These are phyloP conservation scores for Lycodopsis pacificus DNA, from an alignment of 2,797 vertebrate genomes.

Conservation along the genomic window DNA sequence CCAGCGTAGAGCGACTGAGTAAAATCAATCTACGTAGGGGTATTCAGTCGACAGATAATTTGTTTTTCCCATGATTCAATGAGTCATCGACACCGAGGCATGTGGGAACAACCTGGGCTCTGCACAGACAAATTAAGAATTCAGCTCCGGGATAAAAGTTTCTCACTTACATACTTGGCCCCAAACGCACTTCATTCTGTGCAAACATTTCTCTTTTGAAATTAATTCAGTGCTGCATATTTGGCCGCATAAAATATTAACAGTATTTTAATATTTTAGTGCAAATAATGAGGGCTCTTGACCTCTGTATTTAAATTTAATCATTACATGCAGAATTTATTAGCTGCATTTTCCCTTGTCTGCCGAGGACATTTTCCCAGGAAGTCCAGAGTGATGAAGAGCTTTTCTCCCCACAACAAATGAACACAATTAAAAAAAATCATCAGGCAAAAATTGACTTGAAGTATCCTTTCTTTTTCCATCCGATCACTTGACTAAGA, in stretches of 20 bases:
- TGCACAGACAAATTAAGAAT: constrained; percentile 29
- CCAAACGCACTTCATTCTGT: constrained; percentile 46
- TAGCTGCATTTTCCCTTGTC: constrained; percentile 63
- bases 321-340: constrained; percentile 82
- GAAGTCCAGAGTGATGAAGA: constrained; percentile 31
- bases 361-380: constrained; percentile 47
- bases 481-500: neutral
- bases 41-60: constrained; percentile 18
- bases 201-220: constrained; percentile 73
- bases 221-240: constrained; percentile 72
- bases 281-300: constrained; percentile 82
- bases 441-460: neutral
- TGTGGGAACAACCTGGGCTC: constrained; percentile 19
- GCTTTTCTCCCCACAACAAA: constrained; percentile 29
- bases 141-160: constrained; percentile 45
- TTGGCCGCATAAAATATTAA: constrained; percentile 81
- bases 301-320: constrained; percentile 84
- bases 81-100: constrained; percentile 24
- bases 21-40: neutral
- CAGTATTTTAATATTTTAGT: constrained; percentile 81
- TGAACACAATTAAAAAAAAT: constrained; percentile 38
- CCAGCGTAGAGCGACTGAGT: neutral
- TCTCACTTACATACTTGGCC: constrained; percentile 36
- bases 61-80: neutral
- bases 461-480: neutral